Percentiles rank a stretch among this genome's conserved stretches.
Evolutionary conservation across 2,113 vertebrate species (phyloP).

Genomic region (Gasterosteus nipponicus): DNA sequence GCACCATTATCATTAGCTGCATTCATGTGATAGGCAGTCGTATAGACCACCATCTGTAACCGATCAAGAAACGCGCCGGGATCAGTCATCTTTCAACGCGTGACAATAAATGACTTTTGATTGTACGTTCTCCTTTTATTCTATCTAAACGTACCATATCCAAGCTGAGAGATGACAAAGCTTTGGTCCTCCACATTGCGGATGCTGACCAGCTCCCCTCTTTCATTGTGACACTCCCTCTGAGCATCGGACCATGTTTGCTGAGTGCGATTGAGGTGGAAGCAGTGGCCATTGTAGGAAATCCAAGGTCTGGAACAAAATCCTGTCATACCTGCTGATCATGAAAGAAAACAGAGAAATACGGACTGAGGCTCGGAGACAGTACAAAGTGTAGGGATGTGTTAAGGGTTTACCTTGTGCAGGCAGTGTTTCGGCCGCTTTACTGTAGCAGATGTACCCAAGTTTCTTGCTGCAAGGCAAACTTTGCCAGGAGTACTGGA

Average conservation of each 20-base stretch:
- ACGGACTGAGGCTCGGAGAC: not conserved
- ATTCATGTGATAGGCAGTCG: not conserved
- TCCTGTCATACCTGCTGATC: constrained; percentile 63
- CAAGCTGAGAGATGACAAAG: constrained; percentile 89
- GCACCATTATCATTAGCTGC: not conserved
- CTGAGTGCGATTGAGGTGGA: constrained; percentile 77
- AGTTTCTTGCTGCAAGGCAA: constrained; percentile 81
- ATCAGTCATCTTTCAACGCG: not conserved
- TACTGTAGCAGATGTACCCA: constrained; percentile 89
- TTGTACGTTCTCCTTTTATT: not conserved
- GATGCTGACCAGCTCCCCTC: constrained; percentile 86
- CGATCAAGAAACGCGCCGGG: not conserved
- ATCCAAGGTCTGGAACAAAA: constrained; percentile 86
- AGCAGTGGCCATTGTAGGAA: constrained; percentile 87
- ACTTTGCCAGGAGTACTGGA: constrained; percentile 84
- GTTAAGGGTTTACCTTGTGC: constrained; percentile 33
- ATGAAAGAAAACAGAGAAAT: not conserved
- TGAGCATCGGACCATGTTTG: constrained; percentile 85
- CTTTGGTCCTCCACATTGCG: constrained; percentile 88
- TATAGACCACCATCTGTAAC: not conserved
- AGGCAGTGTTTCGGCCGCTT: constrained; percentile 47
- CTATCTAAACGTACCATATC: constrained; percentile 82
- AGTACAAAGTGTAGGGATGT: not conserved
- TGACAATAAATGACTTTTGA: not conserved
- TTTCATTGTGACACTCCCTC: constrained; percentile 81